Evolutionary conservation across 2,888 invertebrate species (phyloP).

Genomic region (Lysandra bellargus): DNA sequence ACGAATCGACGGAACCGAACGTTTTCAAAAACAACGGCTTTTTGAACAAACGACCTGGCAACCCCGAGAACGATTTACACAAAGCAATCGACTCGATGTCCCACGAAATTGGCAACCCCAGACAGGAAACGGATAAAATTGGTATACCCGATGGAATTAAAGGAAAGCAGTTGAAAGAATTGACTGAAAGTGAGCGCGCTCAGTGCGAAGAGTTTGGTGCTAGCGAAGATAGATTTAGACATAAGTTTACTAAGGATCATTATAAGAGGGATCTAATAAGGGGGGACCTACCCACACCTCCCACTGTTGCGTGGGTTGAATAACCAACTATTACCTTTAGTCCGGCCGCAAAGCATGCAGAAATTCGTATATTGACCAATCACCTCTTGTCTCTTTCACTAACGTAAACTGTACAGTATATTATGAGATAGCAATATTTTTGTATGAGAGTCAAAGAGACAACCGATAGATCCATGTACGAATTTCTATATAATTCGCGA

Average conservation of each 20-base stretch:
- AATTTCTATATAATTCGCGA: background rate
- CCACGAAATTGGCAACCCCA: slow-evolving; percentile 49
- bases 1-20: slow-evolving; percentile 42
- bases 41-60: slow-evolving; percentile 60
- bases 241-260: slow-evolving; percentile 60
- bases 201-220: slow-evolving; percentile 62
- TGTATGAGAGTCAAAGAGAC: background rate
- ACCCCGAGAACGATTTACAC: slow-evolving; percentile 61
- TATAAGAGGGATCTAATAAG: slow-evolving; percentile 55
- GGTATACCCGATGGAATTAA: slow-evolving; percentile 52
- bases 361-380: background rate
- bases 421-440: too few relatives aligned
- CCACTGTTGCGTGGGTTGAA: slow-evolving; percentile 3
- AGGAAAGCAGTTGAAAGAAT: slow-evolving; percentile 62
- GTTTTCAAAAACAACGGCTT: slow-evolving; percentile 56
- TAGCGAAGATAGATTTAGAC: slow-evolving; percentile 62
- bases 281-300: slow-evolving; percentile 23
- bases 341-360: background rate
- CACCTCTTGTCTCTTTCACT: background rate
- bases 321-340: background rate
- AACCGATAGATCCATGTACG: background rate
- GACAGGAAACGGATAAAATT: slow-evolving; percentile 36
- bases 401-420: too few relatives aligned
- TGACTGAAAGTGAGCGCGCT: slow-evolving; percentile 58
- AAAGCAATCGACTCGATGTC: slow-evolving; percentile 63